Evolutionary conservation across 2,888 invertebrate species (phyloP), one percentile per base, ranked within the genome.

Genomic region (Toxonevra muliebris): DNA sequence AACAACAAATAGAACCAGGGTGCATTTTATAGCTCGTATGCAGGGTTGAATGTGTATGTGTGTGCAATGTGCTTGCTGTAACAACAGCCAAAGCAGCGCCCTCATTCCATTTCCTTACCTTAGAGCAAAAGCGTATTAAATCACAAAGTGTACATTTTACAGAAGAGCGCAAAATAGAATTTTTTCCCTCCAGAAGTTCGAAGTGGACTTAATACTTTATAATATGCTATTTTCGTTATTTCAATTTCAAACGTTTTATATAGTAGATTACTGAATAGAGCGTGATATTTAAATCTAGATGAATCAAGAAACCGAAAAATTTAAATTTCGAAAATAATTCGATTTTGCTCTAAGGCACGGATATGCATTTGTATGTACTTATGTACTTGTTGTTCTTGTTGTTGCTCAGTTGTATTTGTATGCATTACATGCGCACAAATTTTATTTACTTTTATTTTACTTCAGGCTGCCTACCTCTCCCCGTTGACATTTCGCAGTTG

Each of bases 391-490:
- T 7, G 30, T 30, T 30, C 7, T 30, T 53, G 13, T 13, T 53
- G 53, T 3, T 5, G 48, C 48, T 48, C 15, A 3, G 61, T 53
- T 71, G 60, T 65, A 65, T 68, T 55, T 61, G 71, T 71, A 57
- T 70, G 68, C 30, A 58, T 68, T 69, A 54, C 71, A 72, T 70
- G 72, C 74, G 74, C 74, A 66, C 70, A 67, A 63, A 30, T 30
- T 73, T 71, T 69, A 60, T 48, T 48, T 61, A 20, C 30, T 42
- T n/a, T 30, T 30, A 30, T 42, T 61, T 66, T 48, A 59, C 30
- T 64, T 65, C 61, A 59, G 40, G 66, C 42, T 41, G 42, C 41
- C 2, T 60, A 63, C 66, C 67, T 58, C 65, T 65, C 66, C 69
- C 68, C 66, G 69, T 69, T 69, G 70, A 66, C 71, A 71, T 69